These are phyloP conservation scores for Podarcis raffonei DNA, from an alignment of 2,113 vertebrate species.

Conservation along the genomic window DNA sequence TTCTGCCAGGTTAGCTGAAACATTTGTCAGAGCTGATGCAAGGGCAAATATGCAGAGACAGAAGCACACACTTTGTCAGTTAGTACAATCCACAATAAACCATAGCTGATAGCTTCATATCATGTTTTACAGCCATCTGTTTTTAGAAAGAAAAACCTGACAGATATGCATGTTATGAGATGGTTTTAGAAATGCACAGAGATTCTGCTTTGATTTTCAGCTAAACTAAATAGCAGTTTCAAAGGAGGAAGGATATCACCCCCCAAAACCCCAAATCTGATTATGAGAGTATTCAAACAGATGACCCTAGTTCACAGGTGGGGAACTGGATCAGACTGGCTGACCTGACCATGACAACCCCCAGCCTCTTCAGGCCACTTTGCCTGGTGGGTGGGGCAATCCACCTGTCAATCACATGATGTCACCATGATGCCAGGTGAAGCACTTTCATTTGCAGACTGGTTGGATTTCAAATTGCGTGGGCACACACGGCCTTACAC, in stretches of 20 bases:
- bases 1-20: slow-evolving; percentile 67
- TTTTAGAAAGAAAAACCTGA: neutral
- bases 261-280: neutral
- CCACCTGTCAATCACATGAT: too few species aligned
- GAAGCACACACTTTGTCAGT: slow-evolving; percentile 1
- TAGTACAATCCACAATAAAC: slow-evolving; percentile 21
- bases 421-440: too few species aligned
- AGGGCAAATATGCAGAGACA: slow-evolving; percentile 1
- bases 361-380: too few species aligned
- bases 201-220: neutral
- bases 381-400: too few species aligned
- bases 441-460: too few species aligned
- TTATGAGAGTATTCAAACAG: neutral
- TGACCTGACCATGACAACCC: too few species aligned
- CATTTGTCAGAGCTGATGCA: slow-evolving; percentile 37
- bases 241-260: neutral
- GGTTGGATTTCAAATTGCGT: too few species aligned
- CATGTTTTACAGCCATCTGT: neutral
- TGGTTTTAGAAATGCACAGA: neutral
- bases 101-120: neutral
- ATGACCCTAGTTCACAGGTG: neutral
- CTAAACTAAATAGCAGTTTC: neutral
- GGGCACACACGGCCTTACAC: too few species aligned
- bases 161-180: neutral
- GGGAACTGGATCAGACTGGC: too few species aligned